Conservation (phyloP, 1,140 invertebrate species). For the Scaptomyza graminum region DNA sequence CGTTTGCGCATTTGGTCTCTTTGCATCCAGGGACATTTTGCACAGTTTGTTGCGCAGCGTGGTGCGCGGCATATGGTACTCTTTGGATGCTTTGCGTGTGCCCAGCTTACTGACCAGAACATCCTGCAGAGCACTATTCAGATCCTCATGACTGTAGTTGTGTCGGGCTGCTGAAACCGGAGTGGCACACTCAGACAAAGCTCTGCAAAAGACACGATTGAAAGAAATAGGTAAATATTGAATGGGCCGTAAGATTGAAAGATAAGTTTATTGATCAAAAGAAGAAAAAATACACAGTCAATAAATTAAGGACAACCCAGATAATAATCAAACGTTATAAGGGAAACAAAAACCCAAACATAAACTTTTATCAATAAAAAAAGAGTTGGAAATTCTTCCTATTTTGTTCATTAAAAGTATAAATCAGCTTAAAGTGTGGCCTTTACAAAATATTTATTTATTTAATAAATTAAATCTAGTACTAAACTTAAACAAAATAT, state of each 20-base stretch:
- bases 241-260: no score
- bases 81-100: slow-evolving; percentile 94
- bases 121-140: slow-evolving; percentile 94
- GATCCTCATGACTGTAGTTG: slow-evolving; percentile 96
- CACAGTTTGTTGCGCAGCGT: slow-evolving; percentile 97
- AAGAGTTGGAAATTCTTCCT: no score
- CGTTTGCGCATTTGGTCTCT: slow-evolving; percentile 85
- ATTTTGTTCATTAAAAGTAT: no score
- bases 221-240: not conserved
- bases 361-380: not conserved
- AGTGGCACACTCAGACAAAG: slow-evolving; percentile 86
- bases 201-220: slow-evolving; percentile 84
- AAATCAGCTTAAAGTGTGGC: no score
- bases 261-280: no score
- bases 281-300: no score
- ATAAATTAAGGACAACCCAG: no score
- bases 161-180: slow-evolving; percentile 54
- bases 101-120: slow-evolving; percentile 96
- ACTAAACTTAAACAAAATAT: no score
- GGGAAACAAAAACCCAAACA: no score
- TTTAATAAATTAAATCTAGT: no score
- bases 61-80: slow-evolving; percentile 97
- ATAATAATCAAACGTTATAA: no score
- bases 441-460: no score
- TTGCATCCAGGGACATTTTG: slow-evolving; percentile 90